Base-by-base conservation (phyloP, 2,797 vertebrate species). In the Pachyuromys duprasi region DNA sequence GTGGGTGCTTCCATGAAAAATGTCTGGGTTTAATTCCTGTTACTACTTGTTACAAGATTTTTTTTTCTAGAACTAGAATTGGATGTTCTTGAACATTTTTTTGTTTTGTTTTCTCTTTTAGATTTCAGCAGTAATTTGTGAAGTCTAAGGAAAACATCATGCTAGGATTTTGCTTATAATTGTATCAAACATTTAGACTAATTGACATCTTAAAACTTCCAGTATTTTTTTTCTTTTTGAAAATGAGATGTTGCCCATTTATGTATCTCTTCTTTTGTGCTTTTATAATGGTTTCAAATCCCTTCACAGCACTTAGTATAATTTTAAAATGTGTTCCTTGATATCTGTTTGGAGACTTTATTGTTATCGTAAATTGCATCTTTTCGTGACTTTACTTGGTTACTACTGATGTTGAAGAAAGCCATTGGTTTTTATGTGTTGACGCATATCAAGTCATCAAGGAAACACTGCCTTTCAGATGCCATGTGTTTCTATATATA, bases 291-390 rank as follows among this genome's bases (percentile, higher is more conserved):
- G 53, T 49, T 93, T 55, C 18, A 60, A 88, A 76, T 69, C 8
- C 49, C 81, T 62, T 89, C 33, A 79, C 8, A 89, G 57, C 8
- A 84, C 84, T 91, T 57, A 94, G 62, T 57, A 69, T 88, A 65
- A 28, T 63, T 91, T 86, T 28, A 69, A 93, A 91, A 81, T 45
- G 5, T 63, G 49, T 94, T 89, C 84, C 39, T 75, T 94, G 76
- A 20, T 90, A 75, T 79, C 45, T 94, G n/a, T 45, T 65, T 82
- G 70, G 70, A 95, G 39, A 7, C 90, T 90, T 95, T 69, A 93
- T 86, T 70, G 65, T 75, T 94, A 76, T 86, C 74, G 26, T 88
- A 89, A 82, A 82, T 74, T 94, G 57, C 11, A 82, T 82, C 36
- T 84, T 90, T 86, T 76, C 63, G 42, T 88, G 42, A 63, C 96